These are phyloP conservation scores for Huso huso DNA, from an alignment of 2,797 vertebrate genomes.

Conservation along the genomic window DNA sequence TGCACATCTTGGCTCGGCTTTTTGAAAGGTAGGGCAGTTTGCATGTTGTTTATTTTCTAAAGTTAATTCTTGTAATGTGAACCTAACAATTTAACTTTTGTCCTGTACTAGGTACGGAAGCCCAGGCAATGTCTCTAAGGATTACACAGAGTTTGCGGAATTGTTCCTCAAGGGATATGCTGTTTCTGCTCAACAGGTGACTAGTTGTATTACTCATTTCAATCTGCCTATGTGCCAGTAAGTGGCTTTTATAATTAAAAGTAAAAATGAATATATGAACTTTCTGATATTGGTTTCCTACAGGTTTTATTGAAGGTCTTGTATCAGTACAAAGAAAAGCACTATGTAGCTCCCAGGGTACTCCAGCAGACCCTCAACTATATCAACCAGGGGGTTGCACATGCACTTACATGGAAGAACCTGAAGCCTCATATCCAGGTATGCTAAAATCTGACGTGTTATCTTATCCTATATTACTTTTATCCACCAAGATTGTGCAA, in stretches of 20 bases:
- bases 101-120: constrained; percentile 82
- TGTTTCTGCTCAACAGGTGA: constrained; percentile 89
- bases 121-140: constrained; percentile 97
- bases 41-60: constrained; percentile 3
- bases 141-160: constrained; percentile 95
- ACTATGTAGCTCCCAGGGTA: constrained; percentile 94
- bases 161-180: constrained; percentile 97
- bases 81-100: neutral
- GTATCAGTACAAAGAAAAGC: constrained; percentile 95
- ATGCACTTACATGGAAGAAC: constrained; percentile 96
- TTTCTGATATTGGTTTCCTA: constrained; percentile 3
- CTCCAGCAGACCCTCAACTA: constrained; percentile 97
- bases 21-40: constrained; percentile 79
- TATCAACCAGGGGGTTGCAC: constrained; percentile 95
- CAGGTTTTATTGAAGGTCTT: constrained; percentile 96
- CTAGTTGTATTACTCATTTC: neutral
- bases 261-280: no score
- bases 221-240: neutral
- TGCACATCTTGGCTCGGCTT: constrained; percentile 94
- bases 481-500: no score
- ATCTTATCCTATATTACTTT: no score
- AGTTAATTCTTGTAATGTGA: neutral
- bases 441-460: constrained; percentile 17
- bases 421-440: constrained; percentile 97
- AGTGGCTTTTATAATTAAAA: neutral